Conservation (phyloP, 2,113 vertebrate genomes). For the Nematolebias whitei region DNA sequence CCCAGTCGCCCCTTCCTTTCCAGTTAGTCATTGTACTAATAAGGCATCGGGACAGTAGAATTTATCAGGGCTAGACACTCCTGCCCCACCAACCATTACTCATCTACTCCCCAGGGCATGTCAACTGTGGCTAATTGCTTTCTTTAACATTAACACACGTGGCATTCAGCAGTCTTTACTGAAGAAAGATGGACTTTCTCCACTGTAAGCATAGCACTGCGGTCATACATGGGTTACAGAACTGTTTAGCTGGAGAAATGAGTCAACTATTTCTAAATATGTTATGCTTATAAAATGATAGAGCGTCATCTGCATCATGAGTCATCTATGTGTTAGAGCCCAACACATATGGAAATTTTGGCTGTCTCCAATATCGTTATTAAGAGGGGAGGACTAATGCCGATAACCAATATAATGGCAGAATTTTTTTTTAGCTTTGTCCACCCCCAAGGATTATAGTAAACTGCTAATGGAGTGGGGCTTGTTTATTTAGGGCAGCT, state of each 20-base stretch:
- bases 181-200: slow-evolving; percentile 10
- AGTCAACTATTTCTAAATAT: neutral
- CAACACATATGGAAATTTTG: no score
- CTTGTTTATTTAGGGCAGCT: no score
- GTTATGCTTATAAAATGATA: no score
- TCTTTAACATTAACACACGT: slow-evolving; percentile 70
- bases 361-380: no score
- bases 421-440: no score
- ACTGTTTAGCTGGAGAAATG: neutral
- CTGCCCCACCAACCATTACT: slow-evolving; percentile 77
- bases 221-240: slow-evolving; percentile 1
- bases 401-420: no score
- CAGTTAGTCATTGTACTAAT: slow-evolving; percentile 74
- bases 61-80: slow-evolving; percentile 77
- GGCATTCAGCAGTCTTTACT: slow-evolving; percentile 56
- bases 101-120: slow-evolving; percentile 74
- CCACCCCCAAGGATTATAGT: no score
- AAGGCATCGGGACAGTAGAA: slow-evolving; percentile 71
- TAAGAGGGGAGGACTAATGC: no score
- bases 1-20: slow-evolving; percentile 25
- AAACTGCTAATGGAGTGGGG: no score
- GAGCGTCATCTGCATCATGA: no score
- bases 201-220: neutral
- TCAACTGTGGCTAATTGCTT: slow-evolving; percentile 78
- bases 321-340: no score